Percentiles rank a stretch among this genome's conserved stretches.
Evolutionary conservation across 2,888 invertebrate species (phyloP).

Genomic region (Calephelis perditalis): DNA sequence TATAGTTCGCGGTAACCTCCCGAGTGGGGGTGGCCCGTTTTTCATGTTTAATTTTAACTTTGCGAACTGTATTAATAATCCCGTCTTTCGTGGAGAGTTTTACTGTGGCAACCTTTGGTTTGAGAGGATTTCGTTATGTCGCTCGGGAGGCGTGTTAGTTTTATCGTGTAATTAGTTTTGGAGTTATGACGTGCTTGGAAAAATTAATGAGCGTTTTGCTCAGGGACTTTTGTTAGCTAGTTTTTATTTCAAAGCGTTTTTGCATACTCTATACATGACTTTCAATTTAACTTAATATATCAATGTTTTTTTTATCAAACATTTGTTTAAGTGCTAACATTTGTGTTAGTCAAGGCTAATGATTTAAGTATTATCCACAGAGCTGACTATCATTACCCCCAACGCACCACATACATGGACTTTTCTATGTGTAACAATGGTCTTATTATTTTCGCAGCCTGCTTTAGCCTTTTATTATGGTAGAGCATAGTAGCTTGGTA

Average conservation of each 20-base stretch:
- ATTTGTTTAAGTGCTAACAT: no score
- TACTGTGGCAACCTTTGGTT: slow-evolving; percentile 51
- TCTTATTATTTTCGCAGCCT: no score
- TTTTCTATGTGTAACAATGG: no score
- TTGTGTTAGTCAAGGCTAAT: no score
- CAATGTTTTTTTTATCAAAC: neutral
- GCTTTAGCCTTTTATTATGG: no score
- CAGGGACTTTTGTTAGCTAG: neutral
- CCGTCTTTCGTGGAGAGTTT: slow-evolving; percentile 51
- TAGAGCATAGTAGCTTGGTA: no score
- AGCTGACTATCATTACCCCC: no score
- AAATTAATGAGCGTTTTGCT: slow-evolving; percentile 32
- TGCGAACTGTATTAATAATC: slow-evolving; percentile 73
- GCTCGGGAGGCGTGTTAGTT: slow-evolving; percentile 59
- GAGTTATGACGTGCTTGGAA: slow-evolving; percentile 34
- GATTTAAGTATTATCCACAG: no score
- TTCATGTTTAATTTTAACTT: slow-evolving; percentile 79
- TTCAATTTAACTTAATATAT: no score
- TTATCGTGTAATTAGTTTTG: slow-evolving; percentile 69
- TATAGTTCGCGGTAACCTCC: slow-evolving; percentile 46
- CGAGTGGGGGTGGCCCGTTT: slow-evolving; percentile 46
- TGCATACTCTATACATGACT: no score
- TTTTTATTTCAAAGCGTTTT: neutral
- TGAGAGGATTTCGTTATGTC: slow-evolving; percentile 55
- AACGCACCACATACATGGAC: no score